Evolutionary conservation across 2,113 vertebrate genomes (phyloP).

Genomic region (Monopterus albus): DNA sequence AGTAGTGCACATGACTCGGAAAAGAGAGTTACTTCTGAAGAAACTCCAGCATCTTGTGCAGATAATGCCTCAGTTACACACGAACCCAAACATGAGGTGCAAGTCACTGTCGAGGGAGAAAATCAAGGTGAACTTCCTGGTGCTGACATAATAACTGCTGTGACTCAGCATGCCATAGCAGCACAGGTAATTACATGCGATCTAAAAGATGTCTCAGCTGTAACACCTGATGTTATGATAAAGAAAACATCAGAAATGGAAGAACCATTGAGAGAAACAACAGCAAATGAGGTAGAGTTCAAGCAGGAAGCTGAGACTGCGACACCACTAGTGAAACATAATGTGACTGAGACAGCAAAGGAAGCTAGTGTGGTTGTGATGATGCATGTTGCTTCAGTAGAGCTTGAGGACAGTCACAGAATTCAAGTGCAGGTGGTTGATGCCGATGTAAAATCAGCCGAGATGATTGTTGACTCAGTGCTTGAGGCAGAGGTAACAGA

Average conservation of each 20-base stretch:
- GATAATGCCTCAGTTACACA: conserved; percentile 16
- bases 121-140: conserved; percentile 23
- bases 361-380: conserved; percentile 12
- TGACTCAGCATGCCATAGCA: conserved; percentile 9
- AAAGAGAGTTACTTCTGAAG: conserved; percentile 27
- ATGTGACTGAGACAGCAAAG: conserved; percentile 48
- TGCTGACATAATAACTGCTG: conserved; percentile 3
- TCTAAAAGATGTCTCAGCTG: conserved; percentile 22
- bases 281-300: conserved; percentile 58
- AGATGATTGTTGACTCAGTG: conserved; percentile 25
- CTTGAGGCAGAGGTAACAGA: conserved; percentile 56
- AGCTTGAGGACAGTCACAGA: conserved; percentile 39
- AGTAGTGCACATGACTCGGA: conserved; percentile 25
- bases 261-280: conserved; percentile 46
- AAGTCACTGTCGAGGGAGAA: conserved; percentile 36
- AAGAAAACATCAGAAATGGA: conserved; percentile 46
- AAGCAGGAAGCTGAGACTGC: conserved; percentile 44
- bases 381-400: conserved; percentile 36
- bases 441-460: conserved; percentile 33
- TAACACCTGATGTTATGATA: conserved; percentile 21
- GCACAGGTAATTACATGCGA: conserved; percentile 20
- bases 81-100: conserved; percentile 27
- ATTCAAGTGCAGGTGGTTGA: conserved; percentile 45
- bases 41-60: conserved; percentile 10
- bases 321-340: conserved; percentile 23